Base-by-base conservation (phyloP, 2,113 vertebrate species). In the Crypturellus undulatus region DNA sequence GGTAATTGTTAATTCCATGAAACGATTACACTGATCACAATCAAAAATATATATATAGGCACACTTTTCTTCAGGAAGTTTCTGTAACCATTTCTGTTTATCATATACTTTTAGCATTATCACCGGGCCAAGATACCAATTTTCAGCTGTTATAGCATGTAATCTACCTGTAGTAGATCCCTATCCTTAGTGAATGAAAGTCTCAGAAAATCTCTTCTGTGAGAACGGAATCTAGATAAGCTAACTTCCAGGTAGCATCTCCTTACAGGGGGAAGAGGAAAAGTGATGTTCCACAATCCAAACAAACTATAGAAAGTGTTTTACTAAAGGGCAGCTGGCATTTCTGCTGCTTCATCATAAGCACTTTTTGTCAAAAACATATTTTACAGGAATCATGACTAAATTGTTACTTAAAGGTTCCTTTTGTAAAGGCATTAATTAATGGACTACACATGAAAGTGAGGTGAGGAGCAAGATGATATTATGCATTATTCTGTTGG, bases 361-460 rank as follows among this genome's bases (percentile, higher is more conserved):
- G 43, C 60, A 75, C 51, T 75, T 52, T 43, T 88, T 79, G 65
- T 81, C 84, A 64, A 69, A 65, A 85, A 58, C 32, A 21, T 30
- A 34, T 92, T 87, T 95, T 95, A 90, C 26, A n/a, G 43, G 82
- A 84, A 96, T 92, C 77, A 70, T 70, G 81, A 87, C 77, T 75
- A 92, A 77, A 79, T 86, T 88, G 71, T 84, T 77, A 58, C 62
- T 96, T 90, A 82, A 68, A 60, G 51, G 72, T 71, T 93, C 87
- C 89, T 95, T 96, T 92, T 96, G 63, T 70, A 91, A 91, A 95
- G 94, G 83, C 77, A 56, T 63, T 76, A 85, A 91, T 76, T 91
- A 93, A 94, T 28, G 72, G 70, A 52, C 52, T 69, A 80, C 62
- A 69, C 17, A 51, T 40, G 51, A 73, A 93, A 69, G 7, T 0